Evolutionary conservation across 2,113 vertebrate genomes (phyloP).

Genomic region (human (Homo sapiens)): GRCh38 chr6:55917501-55918000

Average conservation of each 20-base stretch:
- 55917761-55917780: slow-evolving; percentile 84
- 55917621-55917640: slow-evolving; percentile 47
- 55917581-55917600: not conserved
- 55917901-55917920: slow-evolving; percentile 83
- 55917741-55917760: slow-evolving; percentile 79
- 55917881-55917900: slow-evolving; percentile 85
- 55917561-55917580: not conserved
- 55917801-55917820: slow-evolving; percentile 85
- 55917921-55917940: slow-evolving; percentile 86
- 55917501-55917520: not conserved
- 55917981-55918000: slow-evolving; percentile 87
- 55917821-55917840: slow-evolving; percentile 82
- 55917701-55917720: slow-evolving; percentile 77
- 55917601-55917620: slow-evolving; percentile 12
- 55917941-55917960: slow-evolving; percentile 86
- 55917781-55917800: slow-evolving; percentile 82
- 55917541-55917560: not conserved
- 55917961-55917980: slow-evolving; percentile 78
- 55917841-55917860: slow-evolving; percentile 86
- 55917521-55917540: not conserved
- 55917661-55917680: slow-evolving; percentile 60
- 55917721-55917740: slow-evolving; percentile 79
- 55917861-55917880: slow-evolving; percentile 87
- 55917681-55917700: slow-evolving; percentile 67
- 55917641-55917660: slow-evolving; percentile 57